phyloP scores from a whole-genome alignment of 2,888 invertebrate species.

The Dascillus cervinus region DNA sequence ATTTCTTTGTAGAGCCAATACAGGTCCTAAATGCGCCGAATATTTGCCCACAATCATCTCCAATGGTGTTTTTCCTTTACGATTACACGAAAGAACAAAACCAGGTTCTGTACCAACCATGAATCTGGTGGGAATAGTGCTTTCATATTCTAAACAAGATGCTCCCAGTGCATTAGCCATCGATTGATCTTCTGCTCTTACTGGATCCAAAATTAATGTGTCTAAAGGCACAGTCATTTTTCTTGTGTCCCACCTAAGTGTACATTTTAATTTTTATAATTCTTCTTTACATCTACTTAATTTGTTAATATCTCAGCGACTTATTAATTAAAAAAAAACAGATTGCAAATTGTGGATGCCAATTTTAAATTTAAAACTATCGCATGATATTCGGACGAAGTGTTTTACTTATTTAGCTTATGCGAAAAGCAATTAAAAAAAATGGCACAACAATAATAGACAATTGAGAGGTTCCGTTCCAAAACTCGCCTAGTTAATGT shows the following conservation, averaged over 20 bases:
- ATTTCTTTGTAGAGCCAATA: constrained; percentile 83
- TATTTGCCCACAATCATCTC: constrained; percentile 69
- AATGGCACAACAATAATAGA: too few species aligned
- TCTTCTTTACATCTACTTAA: too few species aligned
- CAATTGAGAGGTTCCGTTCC: too few species aligned
- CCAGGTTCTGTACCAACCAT: constrained; percentile 60
- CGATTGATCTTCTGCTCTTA: constrained; percentile 60
- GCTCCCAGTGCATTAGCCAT: constrained; percentile 63
- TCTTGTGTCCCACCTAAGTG: constrained; percentile 71
- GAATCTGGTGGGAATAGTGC: constrained; percentile 69
- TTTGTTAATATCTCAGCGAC: too few species aligned
- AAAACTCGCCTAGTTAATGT: too few species aligned
- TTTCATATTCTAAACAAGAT: constrained; percentile 72
- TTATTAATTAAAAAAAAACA: too few species aligned
- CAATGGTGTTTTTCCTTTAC: constrained; percentile 65
- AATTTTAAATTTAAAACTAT: too few species aligned
- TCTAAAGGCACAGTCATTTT: constrained; percentile 67
- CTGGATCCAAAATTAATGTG: constrained; percentile 62
- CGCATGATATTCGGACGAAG: too few species aligned
- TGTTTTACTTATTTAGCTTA: too few species aligned
- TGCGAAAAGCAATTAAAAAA: too few species aligned
- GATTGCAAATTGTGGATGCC: too few species aligned
- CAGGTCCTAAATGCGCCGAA: constrained; percentile 76
- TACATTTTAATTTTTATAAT: too few species aligned
- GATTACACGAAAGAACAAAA: constrained; percentile 55